phyloP scores from a whole-genome alignment of 2,113 vertebrate species.

The Hippolais icterina region DNA sequence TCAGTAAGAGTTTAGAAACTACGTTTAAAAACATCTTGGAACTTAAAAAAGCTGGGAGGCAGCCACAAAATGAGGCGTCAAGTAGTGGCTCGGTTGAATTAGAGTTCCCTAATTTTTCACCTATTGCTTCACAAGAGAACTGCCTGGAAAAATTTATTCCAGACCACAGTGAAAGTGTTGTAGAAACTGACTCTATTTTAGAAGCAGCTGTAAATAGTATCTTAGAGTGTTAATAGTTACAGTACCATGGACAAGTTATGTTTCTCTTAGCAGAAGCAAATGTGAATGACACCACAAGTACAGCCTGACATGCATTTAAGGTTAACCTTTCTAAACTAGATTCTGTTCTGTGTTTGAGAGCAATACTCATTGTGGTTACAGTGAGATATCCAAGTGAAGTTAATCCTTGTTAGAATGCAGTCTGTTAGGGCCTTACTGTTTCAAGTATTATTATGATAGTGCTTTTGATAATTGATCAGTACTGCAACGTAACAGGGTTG shows the following conservation, averaged over 20 bases:
- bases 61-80: slow-evolving; percentile 65
- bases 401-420: slow-evolving; percentile 73
- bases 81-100: slow-evolving; percentile 71
- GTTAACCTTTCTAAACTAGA: slow-evolving; percentile 72
- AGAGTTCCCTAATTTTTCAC: slow-evolving; percentile 78
- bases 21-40: slow-evolving; percentile 86
- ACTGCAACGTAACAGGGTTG: slow-evolving; percentile 55
- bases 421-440: slow-evolving; percentile 74
- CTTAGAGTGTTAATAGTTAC: slow-evolving; percentile 91
- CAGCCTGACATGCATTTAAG: slow-evolving; percentile 76
- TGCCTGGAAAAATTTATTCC: slow-evolving; percentile 81
- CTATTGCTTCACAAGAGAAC: slow-evolving; percentile 78
- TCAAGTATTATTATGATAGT: slow-evolving; percentile 64
- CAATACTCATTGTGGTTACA: slow-evolving; percentile 78
- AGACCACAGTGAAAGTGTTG: slow-evolving; percentile 79
- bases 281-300: slow-evolving; percentile 75
- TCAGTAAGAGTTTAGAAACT: slow-evolving; percentile 80
- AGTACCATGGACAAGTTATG: slow-evolving; percentile 67
- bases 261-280: slow-evolving; percentile 75
- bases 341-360: slow-evolving; percentile 77
- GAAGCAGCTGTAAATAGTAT: slow-evolving; percentile 99
- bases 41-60: slow-evolving; percentile 83
- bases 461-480: slow-evolving; percentile 62
- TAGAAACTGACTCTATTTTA: slow-evolving; percentile 94
- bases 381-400: slow-evolving; percentile 71